Evolutionary conservation across 2,113 vertebrate species (phyloP).

Genomic region (Podiceps cristatus): DNA sequence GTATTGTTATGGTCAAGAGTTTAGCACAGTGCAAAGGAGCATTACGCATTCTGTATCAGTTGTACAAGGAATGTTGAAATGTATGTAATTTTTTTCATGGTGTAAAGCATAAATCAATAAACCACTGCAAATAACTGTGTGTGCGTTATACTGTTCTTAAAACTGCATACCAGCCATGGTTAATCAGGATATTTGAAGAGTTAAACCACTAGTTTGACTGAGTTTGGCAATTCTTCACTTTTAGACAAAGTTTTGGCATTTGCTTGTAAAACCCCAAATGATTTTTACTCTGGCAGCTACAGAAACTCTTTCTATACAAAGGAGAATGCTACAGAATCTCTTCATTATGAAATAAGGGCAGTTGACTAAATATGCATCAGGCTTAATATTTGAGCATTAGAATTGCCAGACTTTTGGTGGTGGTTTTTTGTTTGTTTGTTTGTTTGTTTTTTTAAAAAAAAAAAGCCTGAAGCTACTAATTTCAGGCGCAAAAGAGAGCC

Average conservation of each 20-base stretch:
- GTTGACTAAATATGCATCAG: neutral
- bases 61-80: neutral
- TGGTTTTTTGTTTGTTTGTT: too few species aligned
- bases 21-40: neutral
- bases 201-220: neutral
- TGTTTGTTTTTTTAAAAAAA: too few species aligned
- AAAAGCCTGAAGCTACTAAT: neutral
- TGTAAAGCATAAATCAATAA: neutral
- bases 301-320: neutral
- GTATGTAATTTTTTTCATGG: neutral
- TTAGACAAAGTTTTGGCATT: neutral
- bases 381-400: neutral
- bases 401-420: neutral
- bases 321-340: neutral
- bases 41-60: neutral
- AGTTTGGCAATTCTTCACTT: neutral
- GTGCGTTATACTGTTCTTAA: neutral
- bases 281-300: neutral
- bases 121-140: neutral
- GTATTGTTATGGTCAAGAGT: neutral
- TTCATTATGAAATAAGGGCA: neutral
- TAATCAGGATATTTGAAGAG: neutral
- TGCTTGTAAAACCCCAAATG: neutral
- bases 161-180: neutral
- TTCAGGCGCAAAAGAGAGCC: neutral